Evolutionary conservation across 2,797 vertebrate species (phyloP).

Genomic region (Rhinella marina): DNA sequence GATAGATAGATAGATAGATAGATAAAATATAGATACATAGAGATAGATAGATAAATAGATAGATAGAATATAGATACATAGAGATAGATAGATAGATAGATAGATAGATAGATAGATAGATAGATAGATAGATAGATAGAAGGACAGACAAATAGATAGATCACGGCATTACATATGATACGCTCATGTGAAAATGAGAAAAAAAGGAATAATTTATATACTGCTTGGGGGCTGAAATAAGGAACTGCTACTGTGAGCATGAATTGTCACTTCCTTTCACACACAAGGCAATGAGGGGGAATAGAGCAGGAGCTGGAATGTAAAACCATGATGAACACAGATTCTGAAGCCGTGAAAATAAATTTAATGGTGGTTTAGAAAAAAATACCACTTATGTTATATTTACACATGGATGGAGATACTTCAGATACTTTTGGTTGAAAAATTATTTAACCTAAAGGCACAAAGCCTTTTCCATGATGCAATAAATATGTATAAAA

Average conservation of each 20-base stretch:
- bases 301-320: background rate
- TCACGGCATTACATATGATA: background rate
- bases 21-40: no score
- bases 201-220: slow-evolving; percentile 2
- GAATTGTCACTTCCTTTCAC: slow-evolving; percentile 4
- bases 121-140: no score
- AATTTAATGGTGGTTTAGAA: slow-evolving; percentile 18
- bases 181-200: background rate
- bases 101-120: no score
- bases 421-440: background rate
- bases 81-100: no score
- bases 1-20: background rate
- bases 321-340: slow-evolving; percentile 11
- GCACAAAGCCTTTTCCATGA: background rate
- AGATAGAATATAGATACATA: no score
- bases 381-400: background rate
- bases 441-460: slow-evolving; percentile 6
- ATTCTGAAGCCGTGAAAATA: slow-evolving; percentile 21
- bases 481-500: background rate
- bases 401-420: slow-evolving; percentile 19
- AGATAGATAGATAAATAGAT: no score
- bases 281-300: slow-evolving; percentile 8
- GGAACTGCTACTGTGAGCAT: background rate
- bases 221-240: slow-evolving; percentile 12
- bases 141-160: background rate